Percentiles rank a stretch among this genome's conserved stretches.
These are phyloP conservation scores for Oryzias celebensis DNA, from an alignment of 2,113 vertebrate genomes.

Conservation along the genomic window DNA sequence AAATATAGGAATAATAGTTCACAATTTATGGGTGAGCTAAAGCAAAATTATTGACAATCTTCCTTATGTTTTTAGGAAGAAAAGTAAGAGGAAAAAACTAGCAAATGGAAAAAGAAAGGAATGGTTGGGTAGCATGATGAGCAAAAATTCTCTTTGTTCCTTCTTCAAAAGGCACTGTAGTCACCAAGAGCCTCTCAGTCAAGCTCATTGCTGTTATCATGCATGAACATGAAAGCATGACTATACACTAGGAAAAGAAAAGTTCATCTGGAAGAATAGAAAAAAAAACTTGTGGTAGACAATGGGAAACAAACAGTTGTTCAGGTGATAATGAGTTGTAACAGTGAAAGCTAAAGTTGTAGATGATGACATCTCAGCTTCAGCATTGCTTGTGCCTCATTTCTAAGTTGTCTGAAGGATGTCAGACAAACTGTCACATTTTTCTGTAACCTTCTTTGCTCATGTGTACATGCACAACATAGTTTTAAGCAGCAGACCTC, in stretches of 20 bases:
- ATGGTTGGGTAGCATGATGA: slow-evolving; percentile 26
- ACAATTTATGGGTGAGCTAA: slow-evolving; percentile 37
- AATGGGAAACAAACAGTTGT: slow-evolving; percentile 16
- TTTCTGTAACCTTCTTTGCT: background rate
- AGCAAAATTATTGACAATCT: slow-evolving; percentile 53
- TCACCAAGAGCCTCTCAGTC: slow-evolving; percentile 46
- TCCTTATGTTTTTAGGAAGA: slow-evolving; percentile 43
- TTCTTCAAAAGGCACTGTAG: slow-evolving; percentile 64
- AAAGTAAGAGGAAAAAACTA: background rate
- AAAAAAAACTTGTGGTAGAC: slow-evolving; percentile 20
- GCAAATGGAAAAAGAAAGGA: slow-evolving; percentile 12
- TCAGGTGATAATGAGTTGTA: slow-evolving; percentile 37
- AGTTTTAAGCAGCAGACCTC: slow-evolving; percentile 27
- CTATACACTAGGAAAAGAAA: slow-evolving; percentile 37
- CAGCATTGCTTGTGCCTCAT: slow-evolving; percentile 7
- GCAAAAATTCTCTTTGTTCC: slow-evolving; percentile 70
- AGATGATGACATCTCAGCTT: slow-evolving; percentile 1
- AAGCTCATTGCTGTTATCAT: slow-evolving; percentile 45
- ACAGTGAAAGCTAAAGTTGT: slow-evolving; percentile 20
- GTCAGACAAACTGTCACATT: slow-evolving; percentile 4
- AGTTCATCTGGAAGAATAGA: slow-evolving; percentile 1
- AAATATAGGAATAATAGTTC: slow-evolving; percentile 12
- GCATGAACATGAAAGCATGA: slow-evolving; percentile 48
- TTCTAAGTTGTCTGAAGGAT: slow-evolving; percentile 7
- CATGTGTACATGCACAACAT: slow-evolving; percentile 1